Evolutionary conservation across 2,113 vertebrate species (phyloP).

Genomic region (Tichodroma muraria): DNA sequence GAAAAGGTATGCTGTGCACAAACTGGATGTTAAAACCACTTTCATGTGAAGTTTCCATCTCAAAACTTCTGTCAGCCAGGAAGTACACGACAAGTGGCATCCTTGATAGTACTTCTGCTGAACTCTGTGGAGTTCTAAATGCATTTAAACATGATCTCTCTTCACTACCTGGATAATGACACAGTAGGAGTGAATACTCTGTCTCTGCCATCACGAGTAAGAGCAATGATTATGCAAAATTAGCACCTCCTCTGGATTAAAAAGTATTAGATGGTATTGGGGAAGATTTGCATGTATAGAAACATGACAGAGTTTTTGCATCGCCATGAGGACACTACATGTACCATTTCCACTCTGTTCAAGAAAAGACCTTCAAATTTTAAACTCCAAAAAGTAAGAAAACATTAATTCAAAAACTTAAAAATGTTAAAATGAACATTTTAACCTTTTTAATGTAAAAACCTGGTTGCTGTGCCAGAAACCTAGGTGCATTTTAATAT

Average conservation of each 20-base stretch:
- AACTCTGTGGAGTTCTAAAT: neutral
- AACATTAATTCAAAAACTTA: neutral
- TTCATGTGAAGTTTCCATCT: neutral
- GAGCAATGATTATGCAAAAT: neutral
- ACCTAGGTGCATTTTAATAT: neutral
- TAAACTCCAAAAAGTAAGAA: neutral
- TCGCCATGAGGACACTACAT: accelerated
- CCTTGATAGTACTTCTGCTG: neutral
- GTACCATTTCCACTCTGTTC: neutral
- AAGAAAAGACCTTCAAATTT: neutral
- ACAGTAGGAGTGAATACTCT: neutral
- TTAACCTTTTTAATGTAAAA: no score
- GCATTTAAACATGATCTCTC: neutral
- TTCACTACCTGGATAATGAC: neutral
- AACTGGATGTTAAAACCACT: neutral
- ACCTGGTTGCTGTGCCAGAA: neutral
- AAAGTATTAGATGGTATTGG: neutral
- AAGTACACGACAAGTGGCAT: neutral
- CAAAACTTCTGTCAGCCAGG: neutral
- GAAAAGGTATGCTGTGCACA: neutral
- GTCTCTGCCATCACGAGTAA: neutral
- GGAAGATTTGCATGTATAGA: neutral
- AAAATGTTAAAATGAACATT: neutral
- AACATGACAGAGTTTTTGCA: neutral
- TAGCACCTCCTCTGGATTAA: neutral